Base-by-base conservation (phyloP, 2,888 invertebrate genomes). In the Ellobium chinense region DNA sequence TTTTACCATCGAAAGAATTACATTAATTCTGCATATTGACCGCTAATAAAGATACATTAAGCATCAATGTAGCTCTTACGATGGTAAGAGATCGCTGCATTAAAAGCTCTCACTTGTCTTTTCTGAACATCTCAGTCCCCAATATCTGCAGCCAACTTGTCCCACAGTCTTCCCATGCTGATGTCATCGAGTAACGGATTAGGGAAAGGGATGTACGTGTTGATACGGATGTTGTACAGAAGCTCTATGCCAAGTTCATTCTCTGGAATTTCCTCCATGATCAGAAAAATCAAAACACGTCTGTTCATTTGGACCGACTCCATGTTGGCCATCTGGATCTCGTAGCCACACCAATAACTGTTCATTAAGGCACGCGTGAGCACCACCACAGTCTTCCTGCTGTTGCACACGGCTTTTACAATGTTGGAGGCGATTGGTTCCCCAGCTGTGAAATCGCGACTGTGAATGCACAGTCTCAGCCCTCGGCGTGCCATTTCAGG, bases 281-380 rank as follows among this genome's bases (percentile, higher is more conserved):
- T 31, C 58, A 82, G 78, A 56, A 82, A 79, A 27, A 82, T 1
- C 54, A 82, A 24, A n/a, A 82, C 82, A 37, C 58, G 68, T n/a
- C 82, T 66, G 18, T 70, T 75, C 12, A 58, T 75, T 69, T 78
- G 37, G 29, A 62, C 56, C 5, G 63, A 29, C 34, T 82, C 82
- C 75, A 78, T 79, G 62, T 74, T 78, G 56, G 82, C 82, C 82
- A 82, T 80, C 62, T 82, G 82, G 24, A 82, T 34, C 36, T 82
- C 82, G 56, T 75, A 78, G 31, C 36, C 37, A 29, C 82, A 82
- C 82, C 82, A 82, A 58, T 82, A 62, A 18, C 78, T 78, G 39
- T n/a, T 31, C 37, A 82, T 34, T 58, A 79, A 34, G 31, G 54
- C 34, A 27, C 58, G 29, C 24, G 65, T 82, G 27, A 82, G 75